Base-by-base conservation (phyloP, 2,888 invertebrate genomes). In the Nemapogon koenigi region DNA sequence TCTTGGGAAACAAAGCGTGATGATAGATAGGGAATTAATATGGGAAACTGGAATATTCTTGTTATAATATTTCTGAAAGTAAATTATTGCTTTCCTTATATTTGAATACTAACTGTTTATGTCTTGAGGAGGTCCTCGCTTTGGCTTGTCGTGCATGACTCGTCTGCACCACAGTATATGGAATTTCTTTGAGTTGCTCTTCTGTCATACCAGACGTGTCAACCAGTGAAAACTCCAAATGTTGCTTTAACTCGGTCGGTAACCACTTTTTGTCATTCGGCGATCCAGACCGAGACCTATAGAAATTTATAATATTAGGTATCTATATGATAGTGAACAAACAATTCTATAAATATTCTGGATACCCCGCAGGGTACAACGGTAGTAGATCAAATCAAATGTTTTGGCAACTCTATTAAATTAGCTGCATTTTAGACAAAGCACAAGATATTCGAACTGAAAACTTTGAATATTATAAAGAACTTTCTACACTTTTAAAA, bases 151-250 rank as follows among this genome's bases (percentile, higher is more conserved):
- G 81, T 18, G 83, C 82, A 50, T 83, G 82, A 58, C 70, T 79
- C 43, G 89, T 88, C 66, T 92, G 90, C 11, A 93, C 91, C 31
- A 92, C 91, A 1, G 91, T 92, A 62, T 94, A 94, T 2, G 92
- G 91, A 54, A 94, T 93, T 69, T 93, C 92, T 44, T 90, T 84
- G 16, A 93, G 81, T 58, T 93, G 92, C 47, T 88, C 88, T 55
- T 91, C 92, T 36, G 88, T 89, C 91, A 95, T 93, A 41, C 94
- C 94, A 15, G 88, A 83, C 1, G 94, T 94, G 52, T 94, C 94
- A 39, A 94, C 88, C 55, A 94, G 81, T 57, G 90, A 89, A 66
- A 91, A 94, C 62, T 94, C 92, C 53, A 94, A 79, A 61, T 94
- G 93, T 59, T 91, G 90, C 56, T 90, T 90, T 46, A 92, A 63